These are phyloP conservation scores for Corythoichthys haematopterus DNA, from an alignment of 2,113 vertebrate genomes.

Conservation along the genomic window DNA sequence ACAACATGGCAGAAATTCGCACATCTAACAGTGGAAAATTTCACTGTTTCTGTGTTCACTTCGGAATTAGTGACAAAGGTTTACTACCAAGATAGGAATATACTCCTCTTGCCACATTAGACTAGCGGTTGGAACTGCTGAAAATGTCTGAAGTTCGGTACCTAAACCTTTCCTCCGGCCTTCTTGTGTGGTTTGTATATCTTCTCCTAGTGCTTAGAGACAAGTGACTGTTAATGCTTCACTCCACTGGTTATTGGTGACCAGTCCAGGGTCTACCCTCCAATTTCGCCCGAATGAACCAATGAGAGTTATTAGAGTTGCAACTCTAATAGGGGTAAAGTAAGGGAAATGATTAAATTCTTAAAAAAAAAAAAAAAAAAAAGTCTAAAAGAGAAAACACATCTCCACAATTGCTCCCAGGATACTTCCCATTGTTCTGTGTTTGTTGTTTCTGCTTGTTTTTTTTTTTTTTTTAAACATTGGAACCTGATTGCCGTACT, in stretches of 20 bases:
- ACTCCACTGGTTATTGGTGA: background rate
- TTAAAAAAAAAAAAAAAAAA: too few species aligned
- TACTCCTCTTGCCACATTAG: background rate
- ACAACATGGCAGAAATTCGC: background rate
- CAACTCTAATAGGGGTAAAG: too few species aligned
- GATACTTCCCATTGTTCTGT: background rate
- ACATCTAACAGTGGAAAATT: background rate
- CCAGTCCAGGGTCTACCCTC: background rate
- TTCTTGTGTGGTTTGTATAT: background rate
- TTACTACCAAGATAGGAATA: too few species aligned
- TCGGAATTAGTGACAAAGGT: slow-evolving; percentile 1
- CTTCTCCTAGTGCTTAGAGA: too few species aligned
- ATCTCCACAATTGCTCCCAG: background rate
- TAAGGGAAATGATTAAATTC: too few species aligned
- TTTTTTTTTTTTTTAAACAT: too few species aligned
- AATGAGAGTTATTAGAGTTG: background rate
- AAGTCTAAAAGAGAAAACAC: background rate
- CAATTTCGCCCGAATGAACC: background rate
- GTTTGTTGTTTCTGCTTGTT: background rate
- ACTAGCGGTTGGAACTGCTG: background rate
- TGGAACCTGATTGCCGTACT: background rate
- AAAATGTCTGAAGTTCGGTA: background rate
- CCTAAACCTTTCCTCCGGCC: background rate
- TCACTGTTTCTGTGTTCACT: background rate
- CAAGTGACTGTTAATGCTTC: too few species aligned